A percentile compares a stretch with the other conserved stretches of the same genome.
Conservation (phyloP, 2,113 vertebrate genomes). For the Puntigrus tetrazona region DNA sequence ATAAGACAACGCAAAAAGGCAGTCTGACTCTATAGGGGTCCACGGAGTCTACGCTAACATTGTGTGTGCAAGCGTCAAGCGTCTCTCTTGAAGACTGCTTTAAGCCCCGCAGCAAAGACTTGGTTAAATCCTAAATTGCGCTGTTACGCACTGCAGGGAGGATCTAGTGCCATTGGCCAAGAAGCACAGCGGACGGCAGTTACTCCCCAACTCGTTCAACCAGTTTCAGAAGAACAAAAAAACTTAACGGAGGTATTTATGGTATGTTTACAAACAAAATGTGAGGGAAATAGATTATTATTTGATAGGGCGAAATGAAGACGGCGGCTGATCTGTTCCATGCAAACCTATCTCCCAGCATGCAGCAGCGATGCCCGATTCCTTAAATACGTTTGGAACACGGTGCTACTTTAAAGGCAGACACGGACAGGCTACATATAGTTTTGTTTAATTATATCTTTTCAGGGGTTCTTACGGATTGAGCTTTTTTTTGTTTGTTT, state of each 20-base stretch:
- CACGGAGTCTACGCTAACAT: slow-evolving; percentile 72
- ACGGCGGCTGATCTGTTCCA: not conserved
- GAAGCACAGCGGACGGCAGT: slow-evolving; percentile 78
- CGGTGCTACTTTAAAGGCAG: not conserved
- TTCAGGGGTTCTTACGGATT: not conserved
- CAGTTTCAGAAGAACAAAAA: slow-evolving; percentile 79
- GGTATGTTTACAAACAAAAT: slow-evolving; percentile 43
- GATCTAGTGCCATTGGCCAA: slow-evolving; percentile 99
- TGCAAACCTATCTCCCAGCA: not conserved
- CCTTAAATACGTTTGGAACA: not conserved
- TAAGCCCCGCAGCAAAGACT: slow-evolving; percentile 92
- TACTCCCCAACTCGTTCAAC: slow-evolving; percentile 92
- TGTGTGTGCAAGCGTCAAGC: slow-evolving; percentile 68
- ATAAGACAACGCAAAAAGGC: slow-evolving; percentile 72
- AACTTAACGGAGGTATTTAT: slow-evolving; percentile 60
- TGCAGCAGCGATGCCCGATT: not conserved
- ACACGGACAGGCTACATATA: not conserved
- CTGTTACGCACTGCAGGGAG: slow-evolving; percentile 99
- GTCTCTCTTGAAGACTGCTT: slow-evolving; percentile 88
- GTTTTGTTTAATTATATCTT: not conserved
- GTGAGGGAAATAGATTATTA: slow-evolving; percentile 16
- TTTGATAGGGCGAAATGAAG: not conserved
- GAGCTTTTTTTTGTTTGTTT: not conserved
- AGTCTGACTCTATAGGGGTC: slow-evolving; percentile 64
- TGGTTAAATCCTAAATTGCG: slow-evolving; percentile 99